phyloP scores from a whole-genome alignment of 1,140 invertebrate genomes.

The Pararge aegeria region DNA sequence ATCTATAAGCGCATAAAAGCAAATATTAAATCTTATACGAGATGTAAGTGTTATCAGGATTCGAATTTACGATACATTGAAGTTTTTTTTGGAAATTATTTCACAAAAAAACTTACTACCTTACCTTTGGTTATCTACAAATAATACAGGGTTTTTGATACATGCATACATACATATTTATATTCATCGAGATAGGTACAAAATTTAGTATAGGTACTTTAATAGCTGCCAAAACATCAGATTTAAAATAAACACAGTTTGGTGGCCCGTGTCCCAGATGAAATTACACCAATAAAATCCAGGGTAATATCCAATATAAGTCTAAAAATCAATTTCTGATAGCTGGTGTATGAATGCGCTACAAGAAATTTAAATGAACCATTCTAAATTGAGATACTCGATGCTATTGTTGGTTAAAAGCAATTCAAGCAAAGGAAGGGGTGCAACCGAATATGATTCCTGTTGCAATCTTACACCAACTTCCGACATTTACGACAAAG shows the following conservation, averaged over 20 bases:
- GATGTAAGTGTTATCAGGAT: not conserved
- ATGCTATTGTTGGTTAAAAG: not conserved
- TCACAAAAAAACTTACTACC: too few relatives aligned
- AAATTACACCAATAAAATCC: too few relatives aligned
- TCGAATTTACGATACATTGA: not conserved
- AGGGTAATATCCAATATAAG: too few relatives aligned
- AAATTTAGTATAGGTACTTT: too few relatives aligned
- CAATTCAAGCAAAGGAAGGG: conserved; percentile 44
- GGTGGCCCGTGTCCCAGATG: too few relatives aligned
- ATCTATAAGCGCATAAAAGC: conserved; percentile 45
- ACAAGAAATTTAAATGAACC: not conserved
- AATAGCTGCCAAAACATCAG: too few relatives aligned
- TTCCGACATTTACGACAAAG: not conserved
- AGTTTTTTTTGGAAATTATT: too few relatives aligned
- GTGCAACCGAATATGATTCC: conserved; percentile 49
- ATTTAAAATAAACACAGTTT: too few relatives aligned
- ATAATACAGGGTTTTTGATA: too few relatives aligned
- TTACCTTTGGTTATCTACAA: too few relatives aligned
- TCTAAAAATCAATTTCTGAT: not conserved
- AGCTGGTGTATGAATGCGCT: not conserved
- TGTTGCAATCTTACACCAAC: not conserved
- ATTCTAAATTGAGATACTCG: not conserved
- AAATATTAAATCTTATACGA: conserved; percentile 21
- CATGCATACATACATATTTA: too few relatives aligned
- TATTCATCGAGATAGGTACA: too few relatives aligned